Conservation (phyloP, 2,888 invertebrate species). For the Agrotis segetum region DNA sequence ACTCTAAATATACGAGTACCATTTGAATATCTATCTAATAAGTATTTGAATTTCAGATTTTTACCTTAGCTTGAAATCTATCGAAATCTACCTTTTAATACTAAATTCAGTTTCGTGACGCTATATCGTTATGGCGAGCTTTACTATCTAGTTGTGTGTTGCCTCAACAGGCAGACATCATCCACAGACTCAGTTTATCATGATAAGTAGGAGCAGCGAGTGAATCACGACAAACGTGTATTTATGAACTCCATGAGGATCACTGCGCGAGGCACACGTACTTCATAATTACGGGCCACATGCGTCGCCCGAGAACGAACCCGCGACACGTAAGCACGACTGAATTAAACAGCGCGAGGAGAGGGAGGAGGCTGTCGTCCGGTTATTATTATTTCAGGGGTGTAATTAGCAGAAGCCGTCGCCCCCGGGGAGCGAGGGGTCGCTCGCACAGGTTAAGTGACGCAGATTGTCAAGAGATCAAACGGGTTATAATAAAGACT, state of each 20-base stretch:
- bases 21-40: neutral
- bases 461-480: neutral
- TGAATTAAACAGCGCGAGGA: conserved; percentile 37
- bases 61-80: no score
- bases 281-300: conserved; percentile 35
- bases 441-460: conserved; percentile 1
- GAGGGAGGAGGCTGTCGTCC: conserved; percentile 2
- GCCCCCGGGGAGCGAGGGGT: neutral
- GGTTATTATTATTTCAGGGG: conserved; percentile 52
- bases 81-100: no score
- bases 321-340: conserved; percentile 14
- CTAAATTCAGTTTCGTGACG: no score
- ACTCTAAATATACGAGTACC: neutral
- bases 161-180: neutral
- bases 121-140: no score
- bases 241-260: conserved; percentile 1
- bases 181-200: neutral
- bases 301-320: conserved; percentile 7
- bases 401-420: conserved; percentile 33
- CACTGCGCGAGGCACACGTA: conserved; percentile 3
- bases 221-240: neutral
- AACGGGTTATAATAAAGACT: neutral
- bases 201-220: neutral
- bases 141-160: no score
- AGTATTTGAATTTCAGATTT: conserved; percentile 1